phyloP scores from a whole-genome alignment of 2,888 invertebrate species.

The Yponomeuta plumbellus region DNA sequence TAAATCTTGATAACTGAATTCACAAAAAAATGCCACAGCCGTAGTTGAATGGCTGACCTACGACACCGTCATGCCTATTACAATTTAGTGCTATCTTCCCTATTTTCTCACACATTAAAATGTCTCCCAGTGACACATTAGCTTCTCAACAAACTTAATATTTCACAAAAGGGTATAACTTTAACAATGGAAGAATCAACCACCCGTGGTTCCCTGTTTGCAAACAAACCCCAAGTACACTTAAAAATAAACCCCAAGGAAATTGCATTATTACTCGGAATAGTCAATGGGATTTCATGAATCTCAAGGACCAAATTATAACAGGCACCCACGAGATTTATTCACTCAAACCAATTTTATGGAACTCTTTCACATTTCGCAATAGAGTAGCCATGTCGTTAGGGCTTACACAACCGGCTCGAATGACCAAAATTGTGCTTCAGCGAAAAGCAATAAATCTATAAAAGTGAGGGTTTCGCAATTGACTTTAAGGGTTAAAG shows the following conservation, averaged over 20 bases:
- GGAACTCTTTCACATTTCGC: not conserved
- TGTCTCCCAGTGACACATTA: not conserved
- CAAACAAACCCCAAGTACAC: conserved; percentile 50
- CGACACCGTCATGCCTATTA: not conserved
- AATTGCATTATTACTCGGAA: not conserved
- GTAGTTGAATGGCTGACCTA: too few relatives aligned
- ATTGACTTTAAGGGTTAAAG: conserved; percentile 20
- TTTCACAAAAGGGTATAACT: not conserved
- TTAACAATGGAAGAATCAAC: conserved; percentile 43
- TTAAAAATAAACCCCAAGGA: conserved; percentile 32
- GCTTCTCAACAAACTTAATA: not conserved
- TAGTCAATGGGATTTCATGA: not conserved
- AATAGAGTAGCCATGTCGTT: not conserved
- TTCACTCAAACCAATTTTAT: not conserved
- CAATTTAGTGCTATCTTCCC: not conserved
- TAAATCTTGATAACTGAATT: too few relatives aligned
- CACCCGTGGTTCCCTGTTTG: conserved; percentile 54
- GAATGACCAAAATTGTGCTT: not conserved
- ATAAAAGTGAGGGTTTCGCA: not conserved
- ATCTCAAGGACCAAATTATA: not conserved
- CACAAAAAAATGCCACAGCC: too few relatives aligned
- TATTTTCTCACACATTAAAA: not conserved
- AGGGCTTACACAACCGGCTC: not conserved
- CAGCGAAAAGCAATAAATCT: not conserved
- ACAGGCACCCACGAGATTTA: not conserved